A percentile compares a stretch with the other conserved stretches of the same genome.
Conservation (phyloP, 2,888 invertebrate genomes). For the Gastrophysa polygoni region DNA sequence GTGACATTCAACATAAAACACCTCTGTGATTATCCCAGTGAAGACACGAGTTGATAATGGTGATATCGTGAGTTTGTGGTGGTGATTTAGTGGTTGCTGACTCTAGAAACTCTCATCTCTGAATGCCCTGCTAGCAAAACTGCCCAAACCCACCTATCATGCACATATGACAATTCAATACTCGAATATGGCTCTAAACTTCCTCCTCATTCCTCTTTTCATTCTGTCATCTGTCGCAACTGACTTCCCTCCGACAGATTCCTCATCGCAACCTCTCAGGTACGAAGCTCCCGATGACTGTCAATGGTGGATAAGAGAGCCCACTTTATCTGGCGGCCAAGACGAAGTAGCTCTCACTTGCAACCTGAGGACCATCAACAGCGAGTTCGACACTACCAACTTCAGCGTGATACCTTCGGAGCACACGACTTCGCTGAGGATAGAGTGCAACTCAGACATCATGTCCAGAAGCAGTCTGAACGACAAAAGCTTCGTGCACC, state of each 20-base stretch:
- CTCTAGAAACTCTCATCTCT: neutral
- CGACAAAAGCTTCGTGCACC: constrained; percentile 78
- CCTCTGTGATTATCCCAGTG: too few relatives aligned
- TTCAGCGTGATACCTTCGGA: constrained; percentile 86
- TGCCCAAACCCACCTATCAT: neutral
- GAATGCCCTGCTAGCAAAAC: neutral
- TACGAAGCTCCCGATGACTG: constrained; percentile 89
- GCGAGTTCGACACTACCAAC: constrained; percentile 87
- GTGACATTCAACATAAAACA: too few relatives aligned
- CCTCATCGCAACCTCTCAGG: constrained; percentile 58
- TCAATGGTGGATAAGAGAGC: constrained; percentile 74
- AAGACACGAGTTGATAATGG: too few relatives aligned
- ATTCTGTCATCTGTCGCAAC: constrained; percentile 11
- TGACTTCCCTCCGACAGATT: constrained; percentile 44
- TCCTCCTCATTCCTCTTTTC: constrained; percentile 25
- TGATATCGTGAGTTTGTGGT: too few relatives aligned
- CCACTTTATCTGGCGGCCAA: constrained; percentile 61
- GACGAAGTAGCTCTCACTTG: constrained; percentile 80
- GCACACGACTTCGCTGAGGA: constrained; percentile 77
- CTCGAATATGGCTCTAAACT: constrained; percentile 35
- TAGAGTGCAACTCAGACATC: constrained; percentile 81
- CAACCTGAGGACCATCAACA: constrained; percentile 82
- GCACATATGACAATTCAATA: constrained; percentile 21
- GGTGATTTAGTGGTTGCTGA: too few relatives aligned
- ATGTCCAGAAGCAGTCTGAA: constrained; percentile 80